Conservation (phyloP, 1,140 invertebrate genomes). For the Conus betulinus region DNA sequence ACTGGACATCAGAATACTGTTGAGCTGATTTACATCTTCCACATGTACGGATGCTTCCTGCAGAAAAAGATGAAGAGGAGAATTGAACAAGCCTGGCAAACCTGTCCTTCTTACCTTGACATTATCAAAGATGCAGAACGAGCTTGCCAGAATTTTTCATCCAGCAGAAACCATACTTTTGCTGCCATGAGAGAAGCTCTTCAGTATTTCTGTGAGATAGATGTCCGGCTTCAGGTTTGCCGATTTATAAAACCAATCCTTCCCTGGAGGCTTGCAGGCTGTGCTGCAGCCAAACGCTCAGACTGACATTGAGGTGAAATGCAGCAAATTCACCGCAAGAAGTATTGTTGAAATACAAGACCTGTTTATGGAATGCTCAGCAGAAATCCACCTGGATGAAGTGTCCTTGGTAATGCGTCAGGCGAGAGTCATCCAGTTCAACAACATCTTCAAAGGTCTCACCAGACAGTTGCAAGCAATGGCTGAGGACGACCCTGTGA, state of each 20-base stretch:
- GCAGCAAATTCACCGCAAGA: constrained; percentile 32
- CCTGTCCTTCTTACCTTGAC: not conserved
- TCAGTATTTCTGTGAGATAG: constrained; percentile 45
- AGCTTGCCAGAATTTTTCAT: constrained; percentile 41
- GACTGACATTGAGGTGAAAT: not conserved
- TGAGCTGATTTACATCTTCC: constrained; percentile 47
- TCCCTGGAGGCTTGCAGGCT: constrained; percentile 6
- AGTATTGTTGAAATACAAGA: constrained; percentile 44
- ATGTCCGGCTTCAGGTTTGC: constrained; percentile 41
- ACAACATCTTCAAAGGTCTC: constrained; percentile 36
- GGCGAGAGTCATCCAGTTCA: constrained; percentile 31
- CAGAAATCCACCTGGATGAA: constrained; percentile 22
- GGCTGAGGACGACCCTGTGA: constrained; percentile 22
- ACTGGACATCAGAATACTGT: constrained; percentile 26
- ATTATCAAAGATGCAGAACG: constrained; percentile 27
- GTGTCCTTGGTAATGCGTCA: not conserved
- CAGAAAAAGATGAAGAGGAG: constrained; percentile 25
- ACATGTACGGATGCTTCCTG: constrained; percentile 53
- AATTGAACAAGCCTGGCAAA: not conserved
- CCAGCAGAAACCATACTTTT: constrained; percentile 32
- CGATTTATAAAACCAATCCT: constrained; percentile 36
- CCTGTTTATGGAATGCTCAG: constrained; percentile 47
- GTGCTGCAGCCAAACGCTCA: not conserved
- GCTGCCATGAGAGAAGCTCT: constrained; percentile 32
- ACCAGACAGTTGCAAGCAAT: constrained; percentile 17